Base-by-base conservation (phyloP, 2,113 vertebrate genomes). In the Antigone vipio region DNA sequence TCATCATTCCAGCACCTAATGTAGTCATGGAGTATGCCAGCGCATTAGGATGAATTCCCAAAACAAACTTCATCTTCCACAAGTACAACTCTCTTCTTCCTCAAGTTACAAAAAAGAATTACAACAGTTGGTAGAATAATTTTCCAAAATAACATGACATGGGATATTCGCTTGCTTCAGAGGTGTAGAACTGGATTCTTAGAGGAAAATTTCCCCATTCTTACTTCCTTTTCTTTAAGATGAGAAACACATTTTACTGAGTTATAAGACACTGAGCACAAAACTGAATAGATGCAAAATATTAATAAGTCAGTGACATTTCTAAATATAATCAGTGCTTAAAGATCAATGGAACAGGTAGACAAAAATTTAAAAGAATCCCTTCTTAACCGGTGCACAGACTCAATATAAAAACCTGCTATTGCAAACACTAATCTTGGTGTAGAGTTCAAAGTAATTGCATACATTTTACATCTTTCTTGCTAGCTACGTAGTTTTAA, bases 21-120 rank as follows among this genome's bases (percentile, higher is more conserved):
- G 99, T 99, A 27, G 99, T 99, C 98, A 99, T 98, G 73, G 98
- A 98, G 93, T 99, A 99, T 21, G 99, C 98, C 94, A 99, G 55
- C 0, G 98, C 98, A 76, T 97, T 98, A 23, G 96, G 91, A 56
- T 99, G 98, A 69, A 98, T 85, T 71, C 97, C 97, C 56, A 93
- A 97, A 89, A 77, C 34, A 80, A 89, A 45, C 66, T 93, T 97
- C 97, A 98, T 97, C 45, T 96, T 97, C 68, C 80, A 67, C 77
- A 44, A 68, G 69, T n/a, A 56, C 26, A 76, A 77, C 12, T 74
- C 42, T 96, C 89, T 97, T 97, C 91, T 92, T 95, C 88, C 94
- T 96, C 71, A 50, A 77, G 49, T 76, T 86, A 62, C 55, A 84
- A 91, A 71, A 95, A 84, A 75, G 44, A 95, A 96, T 76, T 32